A percentile compares a stretch with the other conserved stretches of the same genome.
Conservation (phyloP, 2,797 vertebrate genomes). For the Loriculus beryllinus region DNA sequence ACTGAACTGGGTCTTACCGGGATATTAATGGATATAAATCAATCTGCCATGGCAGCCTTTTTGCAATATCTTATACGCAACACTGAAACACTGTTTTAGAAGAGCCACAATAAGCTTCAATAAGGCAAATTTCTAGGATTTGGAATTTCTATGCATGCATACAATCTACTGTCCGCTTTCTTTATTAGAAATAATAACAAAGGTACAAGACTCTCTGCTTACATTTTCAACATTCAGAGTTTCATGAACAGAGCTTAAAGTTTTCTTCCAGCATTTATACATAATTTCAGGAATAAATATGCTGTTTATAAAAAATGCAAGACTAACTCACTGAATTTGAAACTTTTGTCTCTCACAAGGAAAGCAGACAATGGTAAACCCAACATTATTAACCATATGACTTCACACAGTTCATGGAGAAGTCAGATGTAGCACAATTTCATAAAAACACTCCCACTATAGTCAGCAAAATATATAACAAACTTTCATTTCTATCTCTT, state of each 20-base stretch:
- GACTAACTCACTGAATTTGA: neutral
- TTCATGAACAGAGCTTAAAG: neutral
- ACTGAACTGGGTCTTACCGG: accelerated
- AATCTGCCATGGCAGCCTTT: neutral
- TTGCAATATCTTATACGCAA: neutral
- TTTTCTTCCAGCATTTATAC: neutral
- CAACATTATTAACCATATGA: neutral
- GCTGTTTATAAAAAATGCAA: neutral
- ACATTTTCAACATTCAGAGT: neutral
- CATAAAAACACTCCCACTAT: neutral
- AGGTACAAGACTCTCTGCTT: neutral
- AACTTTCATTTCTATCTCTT: neutral
- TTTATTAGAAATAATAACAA: neutral
- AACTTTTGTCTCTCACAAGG: neutral
- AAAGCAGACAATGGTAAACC: neutral
- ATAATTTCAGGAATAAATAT: neutral
- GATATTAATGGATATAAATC: neutral
- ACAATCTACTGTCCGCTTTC: neutral
- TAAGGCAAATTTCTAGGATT: neutral
- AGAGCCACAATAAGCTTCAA: neutral
- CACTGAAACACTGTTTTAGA: neutral
- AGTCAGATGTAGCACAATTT: neutral
- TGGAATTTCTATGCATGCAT: neutral
- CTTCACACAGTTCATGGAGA: neutral
- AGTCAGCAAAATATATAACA: neutral